Percentiles rank a stretch among this genome's conserved stretches.
phyloP scores from a whole-genome alignment of 2,113 vertebrate species.

The Odocoileus virginianus region DNA sequence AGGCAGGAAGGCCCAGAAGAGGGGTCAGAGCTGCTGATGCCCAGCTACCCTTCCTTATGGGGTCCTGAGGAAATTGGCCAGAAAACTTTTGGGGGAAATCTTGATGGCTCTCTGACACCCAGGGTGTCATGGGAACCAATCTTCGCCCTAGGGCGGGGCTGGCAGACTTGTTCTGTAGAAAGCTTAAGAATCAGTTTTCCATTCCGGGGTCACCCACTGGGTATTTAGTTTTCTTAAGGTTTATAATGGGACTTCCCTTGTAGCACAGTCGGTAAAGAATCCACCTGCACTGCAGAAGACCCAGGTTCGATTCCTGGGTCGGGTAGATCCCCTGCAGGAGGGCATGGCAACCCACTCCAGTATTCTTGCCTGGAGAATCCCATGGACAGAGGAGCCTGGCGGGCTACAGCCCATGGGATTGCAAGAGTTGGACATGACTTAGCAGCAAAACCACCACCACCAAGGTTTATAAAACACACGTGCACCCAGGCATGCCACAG shows the following conservation, averaged over 20 bases:
- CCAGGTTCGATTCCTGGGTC: accelerated
- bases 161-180: background rate
- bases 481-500: accelerated
- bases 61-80: too few species aligned
- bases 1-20: background rate
- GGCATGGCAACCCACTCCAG: background rate
- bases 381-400: background rate
- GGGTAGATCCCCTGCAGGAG: background rate
- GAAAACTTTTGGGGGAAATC: background rate
- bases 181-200: background rate
- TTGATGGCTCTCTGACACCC: background rate
- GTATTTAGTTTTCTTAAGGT: background rate
- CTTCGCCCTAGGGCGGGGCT: accelerated
- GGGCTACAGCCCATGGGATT: background rate
- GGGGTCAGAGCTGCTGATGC: accelerated
- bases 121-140: accelerated
- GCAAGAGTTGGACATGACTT: background rate
- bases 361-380: background rate
- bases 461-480: background rate
- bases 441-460: background rate
- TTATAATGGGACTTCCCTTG: background rate
- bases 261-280: background rate
- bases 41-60: accelerated
- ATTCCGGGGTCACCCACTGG: background rate
- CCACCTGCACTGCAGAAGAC: background rate